A percentile compares a stretch with the other conserved stretches of the same genome.
Evolutionary conservation across 2,113 vertebrate genomes (phyloP).

Genomic region (Amblyopsis rosae): DNA sequence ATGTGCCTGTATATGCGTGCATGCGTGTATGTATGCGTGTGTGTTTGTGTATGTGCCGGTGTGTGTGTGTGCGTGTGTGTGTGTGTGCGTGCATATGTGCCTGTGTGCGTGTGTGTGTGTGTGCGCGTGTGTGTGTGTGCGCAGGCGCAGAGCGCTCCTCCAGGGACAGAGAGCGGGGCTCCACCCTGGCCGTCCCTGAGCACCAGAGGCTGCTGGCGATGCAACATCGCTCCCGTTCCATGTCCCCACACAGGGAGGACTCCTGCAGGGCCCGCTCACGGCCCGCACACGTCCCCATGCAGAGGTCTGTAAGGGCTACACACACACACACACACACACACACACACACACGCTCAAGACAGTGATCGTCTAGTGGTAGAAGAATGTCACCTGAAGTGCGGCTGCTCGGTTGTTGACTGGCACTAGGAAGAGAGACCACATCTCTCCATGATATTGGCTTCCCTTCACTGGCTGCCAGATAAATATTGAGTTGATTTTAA

Average conservation of each 20-base stretch:
- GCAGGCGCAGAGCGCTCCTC: conserved; percentile 87
- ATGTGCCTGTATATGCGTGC: background rate
- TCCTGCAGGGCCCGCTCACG: conserved; percentile 92
- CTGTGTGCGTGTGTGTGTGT: conserved; percentile 6
- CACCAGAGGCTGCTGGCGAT: conserved; percentile 81
- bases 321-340: too few species aligned
- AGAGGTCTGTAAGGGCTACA: conserved; percentile 81
- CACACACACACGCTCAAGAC: too few species aligned
- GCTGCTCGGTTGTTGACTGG: too few species aligned
- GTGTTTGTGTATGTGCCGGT: conserved; percentile 6
- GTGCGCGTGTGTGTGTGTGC: conserved; percentile 56
- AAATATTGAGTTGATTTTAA: too few species aligned
- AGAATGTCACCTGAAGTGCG: too few species aligned
- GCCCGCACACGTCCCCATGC: conserved; percentile 94
- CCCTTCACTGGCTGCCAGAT: too few species aligned
- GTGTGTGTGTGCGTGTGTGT: conserved; percentile 17
- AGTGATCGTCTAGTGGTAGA: too few species aligned
- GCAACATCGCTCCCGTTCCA: conserved; percentile 95
- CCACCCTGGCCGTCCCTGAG: conserved; percentile 91
- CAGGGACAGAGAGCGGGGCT: conserved; percentile 86
- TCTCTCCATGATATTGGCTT: too few species aligned
- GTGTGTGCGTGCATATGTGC: background rate
- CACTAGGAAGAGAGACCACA: too few species aligned
- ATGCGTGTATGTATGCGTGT: background rate
- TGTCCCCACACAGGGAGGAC: conserved; percentile 95